Percentiles rank a stretch among this genome's conserved stretches.
These are phyloP conservation scores for Eclectus roratus DNA, from an alignment of 2,113 vertebrate genomes.

Conservation along the genomic window DNA sequence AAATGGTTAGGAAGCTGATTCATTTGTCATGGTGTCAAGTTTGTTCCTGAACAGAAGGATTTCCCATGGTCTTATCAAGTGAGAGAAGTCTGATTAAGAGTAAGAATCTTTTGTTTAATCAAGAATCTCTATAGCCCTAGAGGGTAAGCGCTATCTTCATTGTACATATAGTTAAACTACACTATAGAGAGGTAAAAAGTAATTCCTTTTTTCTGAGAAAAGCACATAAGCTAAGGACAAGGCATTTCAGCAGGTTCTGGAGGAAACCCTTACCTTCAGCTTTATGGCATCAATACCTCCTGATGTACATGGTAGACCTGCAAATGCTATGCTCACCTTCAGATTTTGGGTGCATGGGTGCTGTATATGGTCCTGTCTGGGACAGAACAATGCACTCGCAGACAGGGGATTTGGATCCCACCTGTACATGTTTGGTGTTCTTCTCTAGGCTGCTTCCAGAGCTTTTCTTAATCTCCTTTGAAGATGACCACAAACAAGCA, in stretches of 20 bases:
- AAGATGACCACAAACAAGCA: neutral
- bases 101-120: slow-evolving; percentile 44
- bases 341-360: accelerated
- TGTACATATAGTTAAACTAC: slow-evolving; percentile 33
- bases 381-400: accelerated
- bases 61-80: slow-evolving; percentile 19
- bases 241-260: neutral
- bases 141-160: neutral
- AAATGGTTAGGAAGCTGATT: neutral
- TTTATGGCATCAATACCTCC: neutral
- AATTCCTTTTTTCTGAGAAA: neutral
- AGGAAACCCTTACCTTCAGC: neutral
- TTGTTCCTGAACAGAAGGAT: slow-evolving; percentile 32
- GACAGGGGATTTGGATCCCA: neutral
- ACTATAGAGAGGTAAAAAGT: neutral
- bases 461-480: neutral
- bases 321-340: neutral
- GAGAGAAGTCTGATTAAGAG: slow-evolving; percentile 37
- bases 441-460: neutral
- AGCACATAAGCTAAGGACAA: neutral
- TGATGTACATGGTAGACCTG: accelerated
- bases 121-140: neutral
- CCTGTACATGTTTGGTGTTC: too few relatives aligned
- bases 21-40: slow-evolving; percentile 42
- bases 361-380: accelerated